A percentile compares a stretch with the other conserved stretches of the same genome.
These are phyloP conservation scores for Xiphophorus hellerii DNA, from an alignment of 2,113 vertebrate species.

Conservation along the genomic window DNA sequence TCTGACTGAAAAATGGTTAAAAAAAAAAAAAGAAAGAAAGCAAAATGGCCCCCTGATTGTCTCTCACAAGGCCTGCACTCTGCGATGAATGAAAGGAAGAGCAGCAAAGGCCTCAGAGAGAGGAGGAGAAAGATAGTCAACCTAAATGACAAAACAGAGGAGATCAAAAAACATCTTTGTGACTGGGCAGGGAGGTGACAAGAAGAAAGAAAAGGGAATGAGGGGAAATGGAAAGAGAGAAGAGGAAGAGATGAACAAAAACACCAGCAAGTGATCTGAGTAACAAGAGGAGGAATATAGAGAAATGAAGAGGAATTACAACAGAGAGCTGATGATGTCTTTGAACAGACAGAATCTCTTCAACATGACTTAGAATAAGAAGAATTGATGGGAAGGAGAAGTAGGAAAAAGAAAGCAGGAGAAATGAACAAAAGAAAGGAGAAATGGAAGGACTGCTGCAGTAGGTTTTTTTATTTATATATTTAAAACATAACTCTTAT, in stretches of 20 bases:
- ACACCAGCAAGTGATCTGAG: background rate
- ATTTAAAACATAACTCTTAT: background rate
- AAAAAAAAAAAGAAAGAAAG: slow-evolving; percentile 18
- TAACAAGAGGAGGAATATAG: background rate
- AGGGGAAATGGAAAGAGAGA: background rate
- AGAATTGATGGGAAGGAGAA: background rate
- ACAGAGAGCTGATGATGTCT: background rate
- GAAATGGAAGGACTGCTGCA: background rate
- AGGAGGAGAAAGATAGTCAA: slow-evolving; percentile 16
- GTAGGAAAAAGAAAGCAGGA: background rate
- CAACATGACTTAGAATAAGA: background rate
- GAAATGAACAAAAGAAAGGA: background rate
- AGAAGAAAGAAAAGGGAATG: background rate
- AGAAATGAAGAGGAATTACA: background rate
- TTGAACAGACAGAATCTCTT: background rate
- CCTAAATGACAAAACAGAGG: slow-evolving; percentile 37
- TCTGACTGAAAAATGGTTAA: slow-evolving; percentile 51
- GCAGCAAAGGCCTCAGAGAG: slow-evolving; percentile 3
- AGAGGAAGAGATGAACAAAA: background rate
- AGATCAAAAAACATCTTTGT: slow-evolving; percentile 24
- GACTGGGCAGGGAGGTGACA: background rate
- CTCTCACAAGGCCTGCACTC: slow-evolving; percentile 24
- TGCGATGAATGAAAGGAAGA: slow-evolving; percentile 29
- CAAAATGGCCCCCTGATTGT: slow-evolving; percentile 35
- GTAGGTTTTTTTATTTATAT: background rate